Conservation (phyloP, 2,113 vertebrate species). For the Bathybates hornii region DNA sequence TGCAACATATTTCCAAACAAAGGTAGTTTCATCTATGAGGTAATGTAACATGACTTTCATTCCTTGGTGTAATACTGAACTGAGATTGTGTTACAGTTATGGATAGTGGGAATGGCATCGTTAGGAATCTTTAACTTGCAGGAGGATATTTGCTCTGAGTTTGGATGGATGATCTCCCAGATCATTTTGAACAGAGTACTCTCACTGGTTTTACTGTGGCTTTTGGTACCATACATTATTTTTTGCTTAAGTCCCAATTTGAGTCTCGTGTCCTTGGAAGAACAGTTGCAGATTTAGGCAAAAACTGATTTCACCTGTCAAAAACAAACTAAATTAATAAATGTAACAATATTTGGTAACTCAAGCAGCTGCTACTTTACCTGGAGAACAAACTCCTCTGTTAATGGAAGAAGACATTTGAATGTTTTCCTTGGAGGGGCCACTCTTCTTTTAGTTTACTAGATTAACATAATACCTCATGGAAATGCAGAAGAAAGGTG, state of each 20-base stretch:
- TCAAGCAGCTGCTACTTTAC: neutral
- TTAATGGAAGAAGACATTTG: neutral
- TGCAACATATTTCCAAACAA: neutral
- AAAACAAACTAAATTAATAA: neutral
- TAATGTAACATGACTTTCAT: neutral
- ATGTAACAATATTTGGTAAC: neutral
- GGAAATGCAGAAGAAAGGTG: neutral
- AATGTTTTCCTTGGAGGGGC: conserved; percentile 33
- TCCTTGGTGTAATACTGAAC: neutral
- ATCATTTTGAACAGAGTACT: neutral
- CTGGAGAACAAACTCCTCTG: neutral
- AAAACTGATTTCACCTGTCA: neutral
- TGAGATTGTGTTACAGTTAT: neutral
- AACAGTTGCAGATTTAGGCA: neutral
- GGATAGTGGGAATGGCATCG: neutral
- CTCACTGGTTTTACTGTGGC: neutral
- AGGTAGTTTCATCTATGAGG: neutral
- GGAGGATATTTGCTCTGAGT: neutral
- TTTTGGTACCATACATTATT: neutral
- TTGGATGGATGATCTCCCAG: neutral
- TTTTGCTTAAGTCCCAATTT: neutral
- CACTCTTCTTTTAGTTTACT: conserved; percentile 12
- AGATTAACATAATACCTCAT: neutral
- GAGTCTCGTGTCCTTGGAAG: neutral
- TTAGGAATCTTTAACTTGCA: neutral